A percentile compares a stretch with the other conserved stretches of the same genome.
phyloP scores from a whole-genome alignment of 1,140 invertebrate species.

The Hesperophylax magnus region DNA sequence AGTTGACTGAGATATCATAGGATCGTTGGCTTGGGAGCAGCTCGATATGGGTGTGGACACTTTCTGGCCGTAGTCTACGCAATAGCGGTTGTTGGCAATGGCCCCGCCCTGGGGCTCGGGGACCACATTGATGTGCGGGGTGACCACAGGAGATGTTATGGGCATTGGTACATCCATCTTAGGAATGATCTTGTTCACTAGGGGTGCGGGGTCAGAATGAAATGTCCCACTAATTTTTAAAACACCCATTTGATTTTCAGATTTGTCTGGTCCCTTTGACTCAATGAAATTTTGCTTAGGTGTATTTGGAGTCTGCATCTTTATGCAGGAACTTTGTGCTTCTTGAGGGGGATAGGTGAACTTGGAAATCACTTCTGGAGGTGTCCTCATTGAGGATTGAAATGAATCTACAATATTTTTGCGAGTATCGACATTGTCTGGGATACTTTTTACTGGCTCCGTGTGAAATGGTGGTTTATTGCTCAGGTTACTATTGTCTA shows the following conservation, averaged over 20 bases:
- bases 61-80: constrained; percentile 33
- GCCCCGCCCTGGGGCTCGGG: constrained; percentile 16
- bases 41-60: not conserved
- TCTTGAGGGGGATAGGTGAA: constrained; percentile 20
- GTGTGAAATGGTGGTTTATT: constrained; percentile 5
- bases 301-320: constrained; percentile 27
- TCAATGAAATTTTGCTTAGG: constrained; percentile 34
- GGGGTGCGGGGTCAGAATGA: constrained; percentile 29
- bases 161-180: constrained; percentile 45
- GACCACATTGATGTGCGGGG: constrained; percentile 9
- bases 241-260: constrained; percentile 32
- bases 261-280: constrained; percentile 15
- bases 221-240: constrained; percentile 40
- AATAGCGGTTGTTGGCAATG: constrained; percentile 7
- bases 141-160: constrained; percentile 37
- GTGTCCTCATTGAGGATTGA: constrained; percentile 14
- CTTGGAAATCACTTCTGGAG: constrained; percentile 17
- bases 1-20: constrained; percentile 12
- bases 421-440: not conserved
- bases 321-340: constrained; percentile 5
- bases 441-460: not conserved
- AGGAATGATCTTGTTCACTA: constrained; percentile 14
- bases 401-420: constrained; percentile 18
- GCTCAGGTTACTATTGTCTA: not conserved
- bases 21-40: constrained; percentile 27